phyloP scores from a whole-genome alignment of 2,113 vertebrate species.

The Neotragus moschatus region DNA sequence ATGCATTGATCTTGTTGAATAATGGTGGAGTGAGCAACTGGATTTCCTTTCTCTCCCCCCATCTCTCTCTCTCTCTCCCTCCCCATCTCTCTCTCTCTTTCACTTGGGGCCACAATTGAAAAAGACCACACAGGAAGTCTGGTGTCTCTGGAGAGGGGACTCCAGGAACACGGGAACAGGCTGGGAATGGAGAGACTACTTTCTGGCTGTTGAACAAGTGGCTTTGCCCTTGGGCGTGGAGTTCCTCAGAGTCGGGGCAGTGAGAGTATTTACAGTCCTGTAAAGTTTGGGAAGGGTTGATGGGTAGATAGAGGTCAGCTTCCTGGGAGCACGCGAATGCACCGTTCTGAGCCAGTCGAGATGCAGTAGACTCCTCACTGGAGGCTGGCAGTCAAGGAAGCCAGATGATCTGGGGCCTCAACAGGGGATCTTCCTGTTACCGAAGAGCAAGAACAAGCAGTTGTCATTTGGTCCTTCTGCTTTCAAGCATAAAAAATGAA shows the following conservation, averaged over 20 bases:
- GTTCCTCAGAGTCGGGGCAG: background rate
- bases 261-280: background rate
- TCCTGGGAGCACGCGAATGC: background rate
- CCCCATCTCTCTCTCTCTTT: background rate
- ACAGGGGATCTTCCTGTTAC: background rate
- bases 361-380: background rate
- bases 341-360: fast-evolving
- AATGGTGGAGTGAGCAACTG: background rate
- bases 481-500: background rate
- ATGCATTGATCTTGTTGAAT: background rate
- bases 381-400: background rate
- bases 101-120: background rate
- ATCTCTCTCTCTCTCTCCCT: background rate
- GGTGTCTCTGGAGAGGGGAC: background rate
- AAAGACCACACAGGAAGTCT: background rate
- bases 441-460: background rate
- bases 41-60: no score
- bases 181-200: background rate
- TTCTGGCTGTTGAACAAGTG: background rate
- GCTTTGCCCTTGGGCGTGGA: background rate
- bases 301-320: background rate
- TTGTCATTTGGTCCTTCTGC: background rate
- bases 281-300: background rate
- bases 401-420: background rate
- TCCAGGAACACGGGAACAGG: background rate